Conservation (phyloP, 2,888 invertebrate genomes). For the Scaptodrosophila latifasciaeformis region DNA sequence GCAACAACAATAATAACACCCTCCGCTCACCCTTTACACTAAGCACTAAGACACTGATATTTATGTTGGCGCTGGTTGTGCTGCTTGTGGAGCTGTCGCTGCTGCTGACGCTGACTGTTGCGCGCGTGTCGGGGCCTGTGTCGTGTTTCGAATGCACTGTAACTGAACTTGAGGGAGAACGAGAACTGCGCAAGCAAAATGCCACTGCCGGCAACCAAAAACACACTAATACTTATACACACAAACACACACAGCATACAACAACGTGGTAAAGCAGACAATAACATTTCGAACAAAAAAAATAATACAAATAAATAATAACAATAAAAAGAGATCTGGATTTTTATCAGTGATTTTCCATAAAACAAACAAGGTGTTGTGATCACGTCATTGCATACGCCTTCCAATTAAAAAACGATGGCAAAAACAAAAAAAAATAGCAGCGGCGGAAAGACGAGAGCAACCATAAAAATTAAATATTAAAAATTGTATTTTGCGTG, state of each 20-base stretch:
- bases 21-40: slow-evolving; percentile 4
- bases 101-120: slow-evolving; percentile 32
- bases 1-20: background rate
- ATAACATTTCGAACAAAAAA: background rate
- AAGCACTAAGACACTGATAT: slow-evolving; percentile 52
- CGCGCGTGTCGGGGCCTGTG: slow-evolving; percentile 56
- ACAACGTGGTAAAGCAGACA: slow-evolving; percentile 1
- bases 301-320: slow-evolving; percentile 1
- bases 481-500: slow-evolving; percentile 31
- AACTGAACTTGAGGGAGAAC: slow-evolving; percentile 14
- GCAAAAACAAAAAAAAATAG: slow-evolving; percentile 12
- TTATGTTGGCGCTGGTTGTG: slow-evolving; percentile 39
- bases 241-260: slow-evolving; percentile 10
- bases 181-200: background rate
- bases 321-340: background rate
- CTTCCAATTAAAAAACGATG: slow-evolving; percentile 30
- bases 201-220: no score
- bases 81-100: slow-evolving; percentile 12
- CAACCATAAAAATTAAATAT: slow-evolving; percentile 15
- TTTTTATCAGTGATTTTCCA: slow-evolving; percentile 42
- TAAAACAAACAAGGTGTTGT: slow-evolving; percentile 30
- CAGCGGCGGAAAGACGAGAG: background rate
- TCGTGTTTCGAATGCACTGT: slow-evolving; percentile 34
- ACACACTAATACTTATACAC: background rate
- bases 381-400: slow-evolving; percentile 43